phyloP scores from a whole-genome alignment of 64 coral and sea anemone genomes.

The Actinia tenebrosa region DNA sequence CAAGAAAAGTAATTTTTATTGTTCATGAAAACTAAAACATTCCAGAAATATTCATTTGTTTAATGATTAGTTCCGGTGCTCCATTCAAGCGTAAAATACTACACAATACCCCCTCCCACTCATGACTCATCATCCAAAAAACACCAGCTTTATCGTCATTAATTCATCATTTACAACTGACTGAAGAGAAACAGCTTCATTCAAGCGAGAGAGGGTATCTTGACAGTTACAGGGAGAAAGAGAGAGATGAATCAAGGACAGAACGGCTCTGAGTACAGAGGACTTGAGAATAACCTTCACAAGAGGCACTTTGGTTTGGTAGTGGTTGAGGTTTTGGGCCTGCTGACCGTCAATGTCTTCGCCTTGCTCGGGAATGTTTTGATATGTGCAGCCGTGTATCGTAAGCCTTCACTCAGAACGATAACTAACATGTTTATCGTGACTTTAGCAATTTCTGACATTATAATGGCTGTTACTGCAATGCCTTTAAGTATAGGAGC shows the following conservation, averaged over 20 bases:
- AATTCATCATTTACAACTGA: neutral
- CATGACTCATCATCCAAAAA: constrained; percentile 8
- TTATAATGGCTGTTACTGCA: constrained; percentile 38
- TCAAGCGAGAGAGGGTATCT: neutral
- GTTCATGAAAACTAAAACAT: neutral
- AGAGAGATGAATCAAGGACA: neutral
- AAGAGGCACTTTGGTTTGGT: constrained; percentile 19
- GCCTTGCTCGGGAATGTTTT: constrained; percentile 58
- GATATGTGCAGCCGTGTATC: constrained; percentile 62
- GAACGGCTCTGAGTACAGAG: constrained; percentile 11
- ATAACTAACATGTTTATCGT: constrained; percentile 81
- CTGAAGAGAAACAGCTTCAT: neutral
- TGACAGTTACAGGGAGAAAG: neutral
- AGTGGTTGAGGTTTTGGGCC: constrained; percentile 27
- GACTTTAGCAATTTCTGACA: constrained; percentile 54
- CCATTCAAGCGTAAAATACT: neutral
- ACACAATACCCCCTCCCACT: neutral
- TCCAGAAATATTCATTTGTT: neutral
- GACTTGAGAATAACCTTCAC: constrained; percentile 11
- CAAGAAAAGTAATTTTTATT: neutral
- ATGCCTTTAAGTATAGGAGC: constrained; percentile 55
- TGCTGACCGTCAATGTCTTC: constrained; percentile 33
- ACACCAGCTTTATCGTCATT: neutral
- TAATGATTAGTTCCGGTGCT: neutral
- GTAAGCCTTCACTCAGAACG: constrained; percentile 42